Conservation (phyloP, 2,113 vertebrate genomes). For the Anarhynchus alexandrinus region DNA sequence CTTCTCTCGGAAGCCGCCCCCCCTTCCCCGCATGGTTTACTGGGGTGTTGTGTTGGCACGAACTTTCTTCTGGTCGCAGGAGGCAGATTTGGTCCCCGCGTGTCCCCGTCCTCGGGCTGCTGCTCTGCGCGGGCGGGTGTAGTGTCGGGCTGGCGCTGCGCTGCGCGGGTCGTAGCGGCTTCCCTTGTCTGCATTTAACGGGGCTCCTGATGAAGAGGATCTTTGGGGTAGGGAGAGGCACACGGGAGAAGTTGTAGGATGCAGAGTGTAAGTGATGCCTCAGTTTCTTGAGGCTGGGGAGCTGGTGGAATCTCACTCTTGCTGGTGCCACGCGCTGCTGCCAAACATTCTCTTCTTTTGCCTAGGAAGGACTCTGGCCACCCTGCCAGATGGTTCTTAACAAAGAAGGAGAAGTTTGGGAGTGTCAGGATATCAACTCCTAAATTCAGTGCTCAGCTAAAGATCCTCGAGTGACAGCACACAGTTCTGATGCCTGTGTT, state of each 20-base stretch:
- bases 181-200: neutral
- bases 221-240: neutral
- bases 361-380: neutral
- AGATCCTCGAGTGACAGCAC: neutral
- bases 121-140: neutral
- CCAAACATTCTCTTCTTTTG: neutral
- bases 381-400: neutral
- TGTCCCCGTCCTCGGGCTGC: neutral
- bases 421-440: neutral
- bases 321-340: neutral
- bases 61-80: constrained; percentile 28
- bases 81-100: neutral
- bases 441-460: neutral
- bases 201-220: neutral
- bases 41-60: neutral
- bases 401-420: neutral
- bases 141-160: neutral
- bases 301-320: neutral
- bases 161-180: neutral
- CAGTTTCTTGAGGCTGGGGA: neutral
- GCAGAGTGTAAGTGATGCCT: neutral
- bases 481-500: neutral
- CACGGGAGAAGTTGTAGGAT: neutral
- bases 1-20: neutral
- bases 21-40: neutral